Evolutionary conservation across 2,113 vertebrate species (phyloP).

Genomic region (Catharus bicknelli): DNA sequence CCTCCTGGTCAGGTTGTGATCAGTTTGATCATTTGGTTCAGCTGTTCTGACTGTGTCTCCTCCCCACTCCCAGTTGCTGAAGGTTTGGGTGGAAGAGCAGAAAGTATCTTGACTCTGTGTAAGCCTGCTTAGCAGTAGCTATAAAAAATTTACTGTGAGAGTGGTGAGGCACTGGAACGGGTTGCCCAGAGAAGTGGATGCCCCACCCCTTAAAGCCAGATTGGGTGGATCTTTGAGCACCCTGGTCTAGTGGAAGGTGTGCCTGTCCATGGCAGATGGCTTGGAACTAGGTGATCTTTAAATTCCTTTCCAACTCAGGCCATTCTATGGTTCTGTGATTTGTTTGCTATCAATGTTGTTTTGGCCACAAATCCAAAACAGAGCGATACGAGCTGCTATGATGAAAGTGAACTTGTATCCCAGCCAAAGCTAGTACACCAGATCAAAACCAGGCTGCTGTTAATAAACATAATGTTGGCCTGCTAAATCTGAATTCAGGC

Average conservation of each 20-base stretch:
- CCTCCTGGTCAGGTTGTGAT: neutral
- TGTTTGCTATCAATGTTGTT: fast-evolving
- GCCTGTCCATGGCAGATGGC: neutral
- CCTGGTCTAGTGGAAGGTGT: neutral
- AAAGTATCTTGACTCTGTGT: neutral
- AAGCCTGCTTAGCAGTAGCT: neutral
- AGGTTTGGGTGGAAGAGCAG: neutral
- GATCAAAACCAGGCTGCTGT: neutral
- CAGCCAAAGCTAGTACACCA: neutral
- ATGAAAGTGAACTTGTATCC: neutral
- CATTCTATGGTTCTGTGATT: neutral
- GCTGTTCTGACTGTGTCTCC: fast-evolving
- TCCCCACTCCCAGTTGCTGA: fast-evolving
- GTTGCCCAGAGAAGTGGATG: neutral
- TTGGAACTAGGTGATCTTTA: neutral
- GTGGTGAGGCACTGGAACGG: neutral
- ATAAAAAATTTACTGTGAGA: neutral
- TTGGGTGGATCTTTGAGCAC: neutral
- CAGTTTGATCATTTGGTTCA: fast-evolving
- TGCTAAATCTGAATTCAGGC: neutral
- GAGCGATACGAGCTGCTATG: neutral
- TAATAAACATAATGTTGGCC: neutral
- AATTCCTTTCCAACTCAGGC: neutral
- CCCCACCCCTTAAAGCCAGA: neutral
- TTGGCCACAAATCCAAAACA: neutral